Evolutionary conservation across 1,140 invertebrate species (phyloP).

Genomic region (Drosophila sp.): DNA sequence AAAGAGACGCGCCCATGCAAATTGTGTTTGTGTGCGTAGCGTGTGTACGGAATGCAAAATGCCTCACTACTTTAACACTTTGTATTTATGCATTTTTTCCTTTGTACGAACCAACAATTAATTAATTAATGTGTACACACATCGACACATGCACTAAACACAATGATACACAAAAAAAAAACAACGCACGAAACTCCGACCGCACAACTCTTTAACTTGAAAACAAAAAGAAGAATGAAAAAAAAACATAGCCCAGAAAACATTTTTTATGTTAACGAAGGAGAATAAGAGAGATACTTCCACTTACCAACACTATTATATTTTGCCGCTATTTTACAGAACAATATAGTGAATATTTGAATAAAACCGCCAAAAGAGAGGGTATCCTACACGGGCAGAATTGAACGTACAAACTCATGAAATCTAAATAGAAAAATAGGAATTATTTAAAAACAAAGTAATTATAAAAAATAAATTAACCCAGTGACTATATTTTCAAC

Average conservation of each 20-base stretch:
- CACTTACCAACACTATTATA: no score
- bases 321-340: no score
- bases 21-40: slow-evolving; percentile 25
- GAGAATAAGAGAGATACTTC: no score
- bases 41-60: slow-evolving; percentile 7
- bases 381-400: no score
- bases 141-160: slow-evolving; percentile 10
- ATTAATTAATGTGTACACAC: background rate
- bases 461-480: no score
- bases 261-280: no score
- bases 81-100: slow-evolving; percentile 7
- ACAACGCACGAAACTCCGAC: background rate
- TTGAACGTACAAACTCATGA: no score
- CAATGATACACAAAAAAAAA: slow-evolving; percentile 29
- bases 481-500: no score
- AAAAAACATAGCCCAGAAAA: background rate
- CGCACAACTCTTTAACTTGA: background rate
- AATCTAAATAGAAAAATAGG: no score
- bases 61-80: background rate
- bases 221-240: slow-evolving; percentile 6
- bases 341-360: no score
- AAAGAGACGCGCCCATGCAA: slow-evolving; percentile 50
- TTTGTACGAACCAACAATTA: background rate
- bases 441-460: no score
- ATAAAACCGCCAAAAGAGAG: no score